A percentile compares a stretch with the other conserved stretches of the same genome.
These are phyloP conservation scores for Achatina immaculata DNA, from an alignment of 1,140 invertebrate species.

Conservation along the genomic window DNA sequence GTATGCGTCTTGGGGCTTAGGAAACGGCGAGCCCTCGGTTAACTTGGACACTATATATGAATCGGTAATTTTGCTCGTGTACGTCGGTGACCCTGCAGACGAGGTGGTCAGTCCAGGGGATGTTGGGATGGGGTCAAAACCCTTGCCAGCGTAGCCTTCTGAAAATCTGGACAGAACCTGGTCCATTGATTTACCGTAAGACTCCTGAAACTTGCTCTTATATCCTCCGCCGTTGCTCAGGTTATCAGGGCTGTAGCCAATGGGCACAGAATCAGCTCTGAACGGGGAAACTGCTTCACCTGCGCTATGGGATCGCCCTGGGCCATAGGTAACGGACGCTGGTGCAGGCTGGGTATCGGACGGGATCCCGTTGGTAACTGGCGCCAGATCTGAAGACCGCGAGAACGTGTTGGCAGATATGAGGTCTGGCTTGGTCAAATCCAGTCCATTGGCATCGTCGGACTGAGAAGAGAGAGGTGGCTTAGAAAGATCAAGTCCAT, in stretches of 20 bases:
- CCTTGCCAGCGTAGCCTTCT: neutral
- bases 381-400: neutral
- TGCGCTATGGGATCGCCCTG: neutral
- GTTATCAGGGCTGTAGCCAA: constrained; percentile 24
- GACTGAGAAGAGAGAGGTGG: neutral
- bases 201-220: constrained; percentile 5
- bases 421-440: constrained; percentile 23
- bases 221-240: neutral
- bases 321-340: neutral
- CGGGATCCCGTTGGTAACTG: neutral
- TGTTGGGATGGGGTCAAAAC: neutral
- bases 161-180: neutral
- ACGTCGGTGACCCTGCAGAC: neutral
- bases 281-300: constrained; percentile 25
- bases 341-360: neutral
- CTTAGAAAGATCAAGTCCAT: constrained; percentile 32
- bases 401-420: neutral
- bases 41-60: neutral
- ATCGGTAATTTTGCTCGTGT: constrained; percentile 4
- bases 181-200: constrained; percentile 1
- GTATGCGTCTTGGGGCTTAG: constrained; percentile 28
- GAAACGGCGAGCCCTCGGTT: constrained; percentile 3
- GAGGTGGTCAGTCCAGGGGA: neutral
- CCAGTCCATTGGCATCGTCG: constrained; percentile 6
- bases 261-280: neutral